Conservation (phyloP, 1,140 invertebrate species). For the Apis laboriosa region DNA sequence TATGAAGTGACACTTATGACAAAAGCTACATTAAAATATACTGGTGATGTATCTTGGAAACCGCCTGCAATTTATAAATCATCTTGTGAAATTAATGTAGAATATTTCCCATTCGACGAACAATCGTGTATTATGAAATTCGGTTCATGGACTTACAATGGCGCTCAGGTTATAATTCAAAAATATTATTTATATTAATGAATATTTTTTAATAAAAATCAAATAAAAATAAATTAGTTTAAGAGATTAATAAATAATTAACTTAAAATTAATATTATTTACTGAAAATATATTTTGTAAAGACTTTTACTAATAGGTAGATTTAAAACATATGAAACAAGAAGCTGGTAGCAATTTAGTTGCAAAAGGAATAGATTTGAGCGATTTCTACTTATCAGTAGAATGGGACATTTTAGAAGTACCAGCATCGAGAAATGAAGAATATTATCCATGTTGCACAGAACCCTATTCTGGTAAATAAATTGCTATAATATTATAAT, state of each 20-base stretch:
- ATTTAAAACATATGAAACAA: conserved; percentile 93
- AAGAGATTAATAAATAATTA: conserved; percentile 4
- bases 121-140: conserved; percentile 98
- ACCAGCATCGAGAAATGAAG: conserved; percentile 93
- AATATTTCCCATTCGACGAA: conserved; percentile 97
- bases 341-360: conserved; percentile 90
- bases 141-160: conserved; percentile 97
- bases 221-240: background rate
- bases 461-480: conserved; percentile 90
- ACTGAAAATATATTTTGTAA: conserved; percentile 45
- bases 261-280: background rate
- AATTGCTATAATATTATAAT: background rate
- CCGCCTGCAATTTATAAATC: conserved; percentile 99
- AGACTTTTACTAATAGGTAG: conserved; percentile 83
- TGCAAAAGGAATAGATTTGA: conserved; percentile 93
- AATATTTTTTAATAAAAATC: background rate
- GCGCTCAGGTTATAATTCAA: conserved; percentile 86
- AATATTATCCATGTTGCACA: conserved; percentile 93
- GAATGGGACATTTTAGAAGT: conserved; percentile 99
- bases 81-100: conserved; percentile 96
- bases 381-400: conserved; percentile 96
- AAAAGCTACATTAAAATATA: conserved; percentile 94
- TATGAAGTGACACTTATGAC: conserved; percentile 99
- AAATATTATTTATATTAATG: background rate
- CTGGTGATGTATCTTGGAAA: conserved; percentile 96